Base-by-base conservation (phyloP, 2,113 vertebrate species). In the Sylvia atricapilla region DNA sequence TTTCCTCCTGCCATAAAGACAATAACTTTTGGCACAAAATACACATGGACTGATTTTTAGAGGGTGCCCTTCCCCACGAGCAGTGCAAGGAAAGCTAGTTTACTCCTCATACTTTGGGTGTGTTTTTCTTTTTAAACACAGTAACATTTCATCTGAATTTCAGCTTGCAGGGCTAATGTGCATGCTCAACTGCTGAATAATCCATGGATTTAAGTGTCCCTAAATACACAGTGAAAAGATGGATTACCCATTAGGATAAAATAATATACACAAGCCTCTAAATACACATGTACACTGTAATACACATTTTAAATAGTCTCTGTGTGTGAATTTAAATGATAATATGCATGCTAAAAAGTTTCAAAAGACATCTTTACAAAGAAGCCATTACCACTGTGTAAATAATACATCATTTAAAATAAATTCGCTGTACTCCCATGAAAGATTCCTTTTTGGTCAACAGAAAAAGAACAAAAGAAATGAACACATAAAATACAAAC, bases 201-300 rank as follows among this genome's bases (percentile, higher is more conserved):
- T 94, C 96, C 91, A 86, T 84, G 84, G 93, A 94, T 96, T 95
- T 96, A 95, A 95, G 89, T 88, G 87, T 95, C 90, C 90, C 96
- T 97, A 97, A 97, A 97, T 92, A 96, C 86, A 93, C 87, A 94
- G 82, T 66, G 84, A 97, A 95, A 97, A 97, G 93, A 97, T 87
- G 76, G 90, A 97, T 97, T 94, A 95, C 94, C 89, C 94, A 95
- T 97, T 97, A 97, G 93, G 96, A 92, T 92, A 89, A 97, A 95
- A 95, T 95, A 96, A 94, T 95, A 96, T 58, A 92, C 94, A 88
- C 95, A 95, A 94, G 81, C 84, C 84, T 88, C 96, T 97, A 96
- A 97, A 97, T 96, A 93, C 91, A 88, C 81, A 96, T 80, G 87
- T 91, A 95, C 89, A 93, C 88, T 79, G 69, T 95, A 96, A 96